These are phyloP conservation scores for Sapayoa aenigma DNA, from an alignment of 2,113 vertebrate genomes.

Conservation along the genomic window DNA sequence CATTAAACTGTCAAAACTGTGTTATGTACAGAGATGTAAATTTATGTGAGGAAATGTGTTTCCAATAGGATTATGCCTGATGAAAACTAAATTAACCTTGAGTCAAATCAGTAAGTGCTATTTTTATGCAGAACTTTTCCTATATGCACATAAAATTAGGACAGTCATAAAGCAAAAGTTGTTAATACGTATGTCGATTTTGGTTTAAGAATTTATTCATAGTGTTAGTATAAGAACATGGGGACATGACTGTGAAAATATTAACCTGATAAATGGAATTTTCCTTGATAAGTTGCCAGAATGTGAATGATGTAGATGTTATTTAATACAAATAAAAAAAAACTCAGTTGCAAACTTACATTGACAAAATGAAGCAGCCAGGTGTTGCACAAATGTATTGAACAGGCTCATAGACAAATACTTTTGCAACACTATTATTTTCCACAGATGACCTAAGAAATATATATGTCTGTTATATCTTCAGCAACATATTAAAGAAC, in stretches of 20 bases:
- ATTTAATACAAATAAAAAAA: neutral
- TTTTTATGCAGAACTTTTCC: neutral
- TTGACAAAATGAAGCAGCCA: neutral
- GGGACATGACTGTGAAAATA: neutral
- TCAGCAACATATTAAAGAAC: neutral
- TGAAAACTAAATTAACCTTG: conserved; percentile 48
- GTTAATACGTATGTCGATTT: neutral
- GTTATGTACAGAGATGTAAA: neutral
- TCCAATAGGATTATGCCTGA: neutral
- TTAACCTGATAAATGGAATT: neutral
- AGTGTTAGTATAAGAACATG: neutral
- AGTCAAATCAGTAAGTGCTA: neutral
- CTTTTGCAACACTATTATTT: neutral
- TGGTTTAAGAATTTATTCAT: neutral
- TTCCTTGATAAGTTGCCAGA: neutral
- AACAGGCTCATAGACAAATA: neutral
- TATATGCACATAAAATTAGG: neutral
- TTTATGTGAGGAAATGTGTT: conserved; percentile 27
- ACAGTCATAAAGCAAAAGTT: neutral
- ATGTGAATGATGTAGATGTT: neutral
- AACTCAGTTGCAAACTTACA: neutral
- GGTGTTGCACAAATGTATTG: neutral
- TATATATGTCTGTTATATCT: neutral
- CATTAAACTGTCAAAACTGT: conserved; percentile 43
- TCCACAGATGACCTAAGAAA: neutral